Evolutionary conservation across 2,888 invertebrate species (phyloP), one percentile per base, ranked within the genome.

Genomic region (Hecatera dysodea): DNA sequence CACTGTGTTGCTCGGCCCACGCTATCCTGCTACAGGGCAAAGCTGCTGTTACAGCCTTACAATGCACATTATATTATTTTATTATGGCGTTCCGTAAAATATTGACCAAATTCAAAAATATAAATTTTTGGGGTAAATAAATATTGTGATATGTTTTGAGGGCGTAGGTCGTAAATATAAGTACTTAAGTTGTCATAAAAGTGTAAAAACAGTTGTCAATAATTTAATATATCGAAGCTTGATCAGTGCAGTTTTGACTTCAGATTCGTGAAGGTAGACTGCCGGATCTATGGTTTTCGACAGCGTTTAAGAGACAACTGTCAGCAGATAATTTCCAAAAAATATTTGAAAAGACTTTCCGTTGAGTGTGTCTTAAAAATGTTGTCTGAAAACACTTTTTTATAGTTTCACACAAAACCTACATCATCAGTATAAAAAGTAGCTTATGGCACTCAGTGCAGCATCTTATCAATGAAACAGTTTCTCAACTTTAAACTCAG

Each of bases 61-160:
- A 64, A 67, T 77, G 60, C 53, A 66, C 65, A 68, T 78, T 70
- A 74, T 76, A 53, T 67, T 59, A 80, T 80, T 82, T 82, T 82
- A 39, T 39, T 39, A 80, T 80, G 19, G 67, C 66, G 67, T 77
- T 50, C 33, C 62, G 53, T 67, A 72, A 76, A 67, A 77, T 75
- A 72, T 75, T 64, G 59, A 36, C 3, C 55, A 67, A 66, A 68
- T 55, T 19, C 29, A 53, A 69, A 70, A 72, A 62, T 67, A 77
- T 77, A 77, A 67, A 77, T 72, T 67, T 39, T 62, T 46, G 15
- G 17, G 0, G 52, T n/a, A 27, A 44, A 66, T 67, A 61, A 60
- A 56, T 44, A 61, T 57, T 42, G 44, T 60, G 55, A 60, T 48
- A 50, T 42, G 19, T 53, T 56, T 44, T 33, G 6, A 36, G 5